Percentiles rank a stretch among this genome's conserved stretches.
phyloP scores from a whole-genome alignment of 2,797 vertebrate genomes.

The Hoplostethus mediterraneus region DNA sequence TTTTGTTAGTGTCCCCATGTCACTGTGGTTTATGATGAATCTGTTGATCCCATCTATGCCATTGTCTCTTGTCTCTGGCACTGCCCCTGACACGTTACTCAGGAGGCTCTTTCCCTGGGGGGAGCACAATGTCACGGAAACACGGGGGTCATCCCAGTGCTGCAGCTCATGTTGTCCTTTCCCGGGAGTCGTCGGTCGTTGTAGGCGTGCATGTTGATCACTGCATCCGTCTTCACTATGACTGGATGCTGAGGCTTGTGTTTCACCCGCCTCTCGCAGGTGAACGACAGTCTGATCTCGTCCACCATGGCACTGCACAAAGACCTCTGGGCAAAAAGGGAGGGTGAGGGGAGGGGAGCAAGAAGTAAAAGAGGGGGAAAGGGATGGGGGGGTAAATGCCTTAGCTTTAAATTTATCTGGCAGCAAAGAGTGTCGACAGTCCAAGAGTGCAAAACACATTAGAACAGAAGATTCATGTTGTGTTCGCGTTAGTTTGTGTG shows the following conservation, averaged over 20 bases:
- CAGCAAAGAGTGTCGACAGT: slow-evolving; percentile 67
- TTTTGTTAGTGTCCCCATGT: slow-evolving; percentile 84
- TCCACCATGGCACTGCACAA: slow-evolving; percentile 97
- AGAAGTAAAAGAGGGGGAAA: slow-evolving; percentile 58
- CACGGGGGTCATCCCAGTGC: slow-evolving; percentile 91
- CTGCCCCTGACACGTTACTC: slow-evolving; percentile 78
- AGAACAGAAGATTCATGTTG: slow-evolving; percentile 46
- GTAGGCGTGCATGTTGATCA: slow-evolving; percentile 99
- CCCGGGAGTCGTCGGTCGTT: slow-evolving; percentile 97
- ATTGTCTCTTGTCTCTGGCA: slow-evolving; percentile 83
- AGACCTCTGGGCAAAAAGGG: slow-evolving; percentile 92
- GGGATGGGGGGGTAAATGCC: slow-evolving; percentile 78
- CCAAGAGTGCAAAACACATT: slow-evolving; percentile 61
- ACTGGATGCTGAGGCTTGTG: slow-evolving; percentile 90
- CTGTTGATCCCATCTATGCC: slow-evolving; percentile 82
- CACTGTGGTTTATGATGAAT: slow-evolving; percentile 86
- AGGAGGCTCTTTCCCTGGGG: slow-evolving; percentile 80
- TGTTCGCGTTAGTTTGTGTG: slow-evolving; percentile 21
- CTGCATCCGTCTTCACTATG: slow-evolving; percentile 93
- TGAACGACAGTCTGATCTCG: slow-evolving; percentile 97
- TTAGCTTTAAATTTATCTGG: slow-evolving; percentile 83
- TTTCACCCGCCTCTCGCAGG: slow-evolving; percentile 96
- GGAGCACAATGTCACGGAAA: slow-evolving; percentile 87
- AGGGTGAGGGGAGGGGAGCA: slow-evolving; percentile 67
- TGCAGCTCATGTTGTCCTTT: slow-evolving; percentile 97